Base-by-base conservation (phyloP, 2,888 invertebrate species). In the Zeuzera pyrina region DNA sequence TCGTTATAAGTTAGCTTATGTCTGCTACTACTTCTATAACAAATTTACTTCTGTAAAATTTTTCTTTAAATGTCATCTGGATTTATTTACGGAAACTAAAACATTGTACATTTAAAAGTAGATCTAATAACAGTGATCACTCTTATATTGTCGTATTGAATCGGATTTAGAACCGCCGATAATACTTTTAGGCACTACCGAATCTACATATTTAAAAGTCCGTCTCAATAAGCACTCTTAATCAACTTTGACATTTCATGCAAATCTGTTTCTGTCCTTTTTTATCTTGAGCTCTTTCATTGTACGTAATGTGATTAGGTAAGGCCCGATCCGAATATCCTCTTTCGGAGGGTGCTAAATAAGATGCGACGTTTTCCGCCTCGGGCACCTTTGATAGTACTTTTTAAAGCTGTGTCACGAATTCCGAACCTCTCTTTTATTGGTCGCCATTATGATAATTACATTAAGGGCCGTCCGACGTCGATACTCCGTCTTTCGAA, bases 381-480 rank as follows among this genome's bases (percentile, higher is more conserved):
- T 69, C 57, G 60, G 71, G 74, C 74, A 78, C 70, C 73, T 78
- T 76, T 77, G 74, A 77, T 76, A 72, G 72, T 73, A 76, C 72
- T 76, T 76, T 77, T 74, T 73, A 77, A 76, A 78, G 73, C 78
- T 70, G 65, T 61, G 74, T 76, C 74, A 73, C 73, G 74, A 78
- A 76, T 74, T 72, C 64, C 54, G 70, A 70, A 76, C 70, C 69
- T 74, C 73, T 67, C 77, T 77, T 81, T 79, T 79, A 81, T 79
- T 78, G 78, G 76, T 71, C 69, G 69, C 69, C 74, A 81, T 83
- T 81, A 79, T 78, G 77, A 76, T 79, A 81, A 81, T 83, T 79
- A 71, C 71, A 68, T 81, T 79, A 78, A 71, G 72, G 74, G 58
- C 61, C 61, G 72, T 59, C 63, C 68, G 69, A 57, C 60, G 69